Base-by-base conservation (phyloP, 1,140 invertebrate species). In the Penaeus vannamei region DNA sequence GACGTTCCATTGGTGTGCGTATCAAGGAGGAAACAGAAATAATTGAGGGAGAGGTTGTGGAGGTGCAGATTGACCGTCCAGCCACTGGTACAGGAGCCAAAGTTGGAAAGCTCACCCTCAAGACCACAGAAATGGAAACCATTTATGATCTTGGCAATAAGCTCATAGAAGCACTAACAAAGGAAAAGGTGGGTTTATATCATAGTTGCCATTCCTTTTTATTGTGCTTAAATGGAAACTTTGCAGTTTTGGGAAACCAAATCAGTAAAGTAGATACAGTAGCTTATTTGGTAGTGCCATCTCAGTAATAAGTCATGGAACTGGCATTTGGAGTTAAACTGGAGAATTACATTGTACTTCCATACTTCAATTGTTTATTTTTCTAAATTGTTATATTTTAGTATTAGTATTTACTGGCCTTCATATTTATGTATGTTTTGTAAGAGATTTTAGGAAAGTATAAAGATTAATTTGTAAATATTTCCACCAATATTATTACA, bases 121-220 rank as follows among this genome's bases (percentile, higher is more conserved):
- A 99, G 94, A 99, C 98, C 3, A 99, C 98, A 1, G 99, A 99
- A 93, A 99, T 99, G 99, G 99, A 99, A 94, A 99, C 99, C 0
- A 96, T 99, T 89, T 99, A 99, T 93, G 99, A 99, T 93, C 95
- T 99, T 92, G 99, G 99, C 46, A 97, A 97, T 84, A 99, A 99
- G 95, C 99, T 99, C 96, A 99, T 99, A 88, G 99, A 99, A 93
- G 97, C 97, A 86, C 95, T 99, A 64, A 96, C 98, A 91, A 99
- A 99, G 93, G 98, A 99, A 93, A 99, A 99, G 94, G 96, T 97
- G 91, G 88, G 90, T 61, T 20, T 23, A 29, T 77, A 86, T 17
- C n/a, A 53, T 72, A 72, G 26, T 76, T 20, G 26, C 14, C 23
- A 72, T 62, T 26, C 12, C 29, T 62, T 23, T 23, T 46, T 82